These are phyloP conservation scores for Piprites chloris DNA, from an alignment of 2,113 vertebrate genomes.

Conservation along the genomic window DNA sequence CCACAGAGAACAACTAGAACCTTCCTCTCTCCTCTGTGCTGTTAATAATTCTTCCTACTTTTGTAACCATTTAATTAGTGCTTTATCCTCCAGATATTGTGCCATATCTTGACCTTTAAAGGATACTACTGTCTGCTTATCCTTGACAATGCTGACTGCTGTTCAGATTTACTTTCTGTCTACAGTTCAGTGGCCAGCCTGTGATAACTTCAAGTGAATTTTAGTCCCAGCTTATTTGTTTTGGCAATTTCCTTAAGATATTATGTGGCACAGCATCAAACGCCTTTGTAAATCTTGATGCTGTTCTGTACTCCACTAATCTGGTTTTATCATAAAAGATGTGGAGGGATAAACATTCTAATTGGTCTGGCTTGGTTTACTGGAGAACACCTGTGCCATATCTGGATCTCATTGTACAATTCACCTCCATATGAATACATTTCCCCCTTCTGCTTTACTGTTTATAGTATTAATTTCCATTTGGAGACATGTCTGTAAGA, in stretches of 20 bases:
- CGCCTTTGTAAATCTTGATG: not conserved
- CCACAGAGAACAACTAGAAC: not conserved
- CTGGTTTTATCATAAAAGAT: not conserved
- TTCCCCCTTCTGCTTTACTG: not conserved
- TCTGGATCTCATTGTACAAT: not conserved
- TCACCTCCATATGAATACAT: not conserved
- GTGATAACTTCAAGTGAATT: not conserved
- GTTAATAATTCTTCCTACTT: not conserved
- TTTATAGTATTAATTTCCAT: conserved; percentile 1
- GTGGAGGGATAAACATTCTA: not conserved
- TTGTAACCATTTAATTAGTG: not conserved
- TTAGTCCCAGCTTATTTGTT: not conserved
- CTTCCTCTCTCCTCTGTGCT: not conserved
- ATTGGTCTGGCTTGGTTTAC: not conserved
- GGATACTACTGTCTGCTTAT: not conserved
- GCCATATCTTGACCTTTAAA: not conserved
- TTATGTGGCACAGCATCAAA: not conserved
- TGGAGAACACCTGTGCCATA: not conserved
- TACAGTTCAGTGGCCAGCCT: not conserved
- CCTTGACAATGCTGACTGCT: not conserved
- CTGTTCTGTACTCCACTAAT: not conserved
- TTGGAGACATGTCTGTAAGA: not conserved
- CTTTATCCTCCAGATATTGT: not conserved
- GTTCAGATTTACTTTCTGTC: not conserved
- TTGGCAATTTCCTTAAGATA: not conserved